A percentile compares a stretch with the other conserved stretches of the same genome.
Conservation (phyloP, 2,113 vertebrate species). For the Oceanites oceanicus region DNA sequence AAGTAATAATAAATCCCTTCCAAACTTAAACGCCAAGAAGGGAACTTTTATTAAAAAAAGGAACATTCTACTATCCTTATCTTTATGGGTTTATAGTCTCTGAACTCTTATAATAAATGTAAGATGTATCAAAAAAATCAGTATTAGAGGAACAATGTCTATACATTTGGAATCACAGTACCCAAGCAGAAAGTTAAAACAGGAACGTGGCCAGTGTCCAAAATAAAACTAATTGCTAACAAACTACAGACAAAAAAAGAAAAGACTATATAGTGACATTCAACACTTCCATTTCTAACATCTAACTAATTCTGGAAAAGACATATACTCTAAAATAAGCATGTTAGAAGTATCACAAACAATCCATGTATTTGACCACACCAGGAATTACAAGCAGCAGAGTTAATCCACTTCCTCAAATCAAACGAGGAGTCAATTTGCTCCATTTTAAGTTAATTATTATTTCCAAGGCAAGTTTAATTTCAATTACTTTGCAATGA, state of each 20-base stretch:
- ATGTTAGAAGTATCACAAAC: background rate
- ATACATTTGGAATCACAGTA: background rate
- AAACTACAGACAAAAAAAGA: background rate
- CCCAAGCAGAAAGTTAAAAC: background rate
- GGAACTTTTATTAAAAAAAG: background rate
- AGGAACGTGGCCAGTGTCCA: background rate
- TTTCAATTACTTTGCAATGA: background rate
- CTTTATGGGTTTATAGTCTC: background rate
- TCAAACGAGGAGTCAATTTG: background rate
- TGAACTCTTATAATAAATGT: background rate
- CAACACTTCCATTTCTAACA: background rate
- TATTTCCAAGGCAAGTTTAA: conserved; percentile 14
- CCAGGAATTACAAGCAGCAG: background rate
- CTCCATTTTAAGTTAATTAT: background rate
- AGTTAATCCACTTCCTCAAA: background rate
- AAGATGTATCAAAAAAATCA: background rate
- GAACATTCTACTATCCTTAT: background rate
- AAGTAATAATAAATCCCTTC: background rate
- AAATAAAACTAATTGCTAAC: background rate
- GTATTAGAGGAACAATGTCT: background rate
- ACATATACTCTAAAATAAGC: background rate
- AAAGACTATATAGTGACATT: background rate
- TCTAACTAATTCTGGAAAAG: background rate
- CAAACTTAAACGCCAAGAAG: background rate
- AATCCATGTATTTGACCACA: background rate